These are phyloP conservation scores for Sesia bembeciformis DNA, from an alignment of 2,888 invertebrate genomes.

Conservation along the genomic window DNA sequence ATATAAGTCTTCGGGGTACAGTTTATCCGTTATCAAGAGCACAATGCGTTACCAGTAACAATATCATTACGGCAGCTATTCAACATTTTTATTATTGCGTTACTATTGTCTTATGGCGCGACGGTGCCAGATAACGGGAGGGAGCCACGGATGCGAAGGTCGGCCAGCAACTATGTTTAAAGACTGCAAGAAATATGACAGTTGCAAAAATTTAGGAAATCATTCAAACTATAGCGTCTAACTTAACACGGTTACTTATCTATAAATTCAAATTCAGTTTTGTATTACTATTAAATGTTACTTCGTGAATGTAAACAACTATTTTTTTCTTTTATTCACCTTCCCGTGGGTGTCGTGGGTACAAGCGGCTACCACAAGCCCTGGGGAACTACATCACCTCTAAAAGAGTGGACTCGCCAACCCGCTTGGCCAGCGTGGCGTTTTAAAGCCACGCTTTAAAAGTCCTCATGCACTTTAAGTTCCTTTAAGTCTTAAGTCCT, in stretches of 20 bases:
- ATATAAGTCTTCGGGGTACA: constrained; percentile 64
- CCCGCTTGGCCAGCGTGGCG: no score
- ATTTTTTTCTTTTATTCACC: not conserved
- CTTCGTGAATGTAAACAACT: not conserved
- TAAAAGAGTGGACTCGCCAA: no score
- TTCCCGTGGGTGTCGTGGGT: no score
- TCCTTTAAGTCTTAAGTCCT: no score
- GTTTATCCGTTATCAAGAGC: constrained; percentile 71
- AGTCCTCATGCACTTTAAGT: no score
- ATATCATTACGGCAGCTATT: constrained; percentile 72
- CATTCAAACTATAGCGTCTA: no score
- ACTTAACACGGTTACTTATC: not conserved
- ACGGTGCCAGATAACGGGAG: constrained; percentile 51
- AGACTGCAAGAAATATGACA: not conserved
- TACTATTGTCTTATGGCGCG: constrained; percentile 74
- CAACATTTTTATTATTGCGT: constrained; percentile 75
- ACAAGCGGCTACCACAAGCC: no score
- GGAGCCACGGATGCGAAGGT: not conserved
- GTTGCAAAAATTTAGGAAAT: not conserved
- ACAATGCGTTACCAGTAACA: constrained; percentile 68
- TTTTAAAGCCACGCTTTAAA: no score
- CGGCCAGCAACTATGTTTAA: not conserved
- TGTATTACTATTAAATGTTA: not conserved
- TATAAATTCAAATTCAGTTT: not conserved
- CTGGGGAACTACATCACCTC: no score